Base-by-base conservation (phyloP, 2,797 vertebrate genomes). In the Distichodus sexfasciatus region DNA sequence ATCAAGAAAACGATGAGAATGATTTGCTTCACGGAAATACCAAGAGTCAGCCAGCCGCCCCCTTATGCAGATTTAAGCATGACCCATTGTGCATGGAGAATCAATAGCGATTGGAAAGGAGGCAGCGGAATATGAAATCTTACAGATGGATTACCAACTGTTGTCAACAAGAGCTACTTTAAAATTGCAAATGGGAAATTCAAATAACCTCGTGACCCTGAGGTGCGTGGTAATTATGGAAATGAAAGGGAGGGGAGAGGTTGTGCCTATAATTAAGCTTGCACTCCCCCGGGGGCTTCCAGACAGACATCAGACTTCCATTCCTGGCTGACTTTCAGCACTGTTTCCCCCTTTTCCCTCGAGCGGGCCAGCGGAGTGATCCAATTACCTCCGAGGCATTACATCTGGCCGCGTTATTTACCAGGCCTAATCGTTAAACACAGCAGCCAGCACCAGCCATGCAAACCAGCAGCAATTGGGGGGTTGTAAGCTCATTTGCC, bases 261-360 rank as follows among this genome's bases (percentile, higher is more conserved):
- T 69, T 65, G 36, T 57, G 55, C 58, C 53, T 55, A 54, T 72
- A 69, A 66, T 72, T 63, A 12, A 21, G 33, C 17, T 12, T 9
- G 11, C 51, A 48, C 40, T 36, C 57, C 69, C 69, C 60, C 36
- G 28, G 40, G n/a, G 65, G 71, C 44, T 66, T 66, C 62, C 31
- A 67, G 24, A 15, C 66, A 51, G 76, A 87, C 79, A 74, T 71
- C 70, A 76, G 79, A 83, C 81, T 86, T 87, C 85, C 86, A 87
- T 87, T 88, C 85, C 87, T 85, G 85, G 81, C 83, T 79, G 79
- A 75, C 82, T 84, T 86, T 87, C 84, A 85, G 84, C 81, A 66
- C 80, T 81, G 71, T 84, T 86, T 69, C 58, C 50, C 72, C 50
- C 72, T 70, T 83, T 75, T 83, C 65, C 78, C 81, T 79, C 79